These are phyloP conservation scores for Aphodius granarius DNA, from an alignment of 2,888 invertebrate genomes.

Conservation along the genomic window DNA sequence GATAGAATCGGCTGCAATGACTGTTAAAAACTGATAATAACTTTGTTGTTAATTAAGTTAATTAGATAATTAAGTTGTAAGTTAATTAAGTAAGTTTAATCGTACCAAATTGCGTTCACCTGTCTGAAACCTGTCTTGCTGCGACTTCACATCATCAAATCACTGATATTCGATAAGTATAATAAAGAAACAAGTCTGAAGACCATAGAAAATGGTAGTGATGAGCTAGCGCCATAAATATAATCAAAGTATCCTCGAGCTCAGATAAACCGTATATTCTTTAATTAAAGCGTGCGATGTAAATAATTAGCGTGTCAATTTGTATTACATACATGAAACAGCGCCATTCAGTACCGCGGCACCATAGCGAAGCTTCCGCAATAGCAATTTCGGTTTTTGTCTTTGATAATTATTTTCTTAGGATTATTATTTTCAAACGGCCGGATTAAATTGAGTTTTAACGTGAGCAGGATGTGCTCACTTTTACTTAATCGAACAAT, in stretches of 20 bases:
- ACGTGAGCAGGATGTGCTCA: background rate
- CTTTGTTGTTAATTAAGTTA: too few relatives aligned
- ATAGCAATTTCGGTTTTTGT: background rate
- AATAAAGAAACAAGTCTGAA: too few relatives aligned
- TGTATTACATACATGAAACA: background rate
- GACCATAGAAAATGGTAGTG: background rate
- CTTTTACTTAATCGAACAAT: background rate
- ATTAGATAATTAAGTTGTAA: too few relatives aligned
- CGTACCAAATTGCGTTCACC: too few relatives aligned
- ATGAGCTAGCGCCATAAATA: background rate
- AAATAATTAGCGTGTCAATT: conserved; percentile 28
- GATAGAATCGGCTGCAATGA: too few relatives aligned
- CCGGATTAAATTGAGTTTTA: background rate
- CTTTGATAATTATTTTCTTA: background rate
- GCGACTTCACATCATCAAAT: too few relatives aligned
- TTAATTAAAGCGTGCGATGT: conserved; percentile 31
- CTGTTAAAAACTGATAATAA: too few relatives aligned
- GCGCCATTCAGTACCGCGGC: background rate
- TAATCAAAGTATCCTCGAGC: conserved; percentile 27
- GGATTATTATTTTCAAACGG: background rate
- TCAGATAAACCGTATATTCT: conserved; percentile 26
- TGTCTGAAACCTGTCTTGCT: too few relatives aligned
- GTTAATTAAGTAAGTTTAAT: too few relatives aligned
- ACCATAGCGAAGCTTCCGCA: background rate
- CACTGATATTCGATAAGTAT: too few relatives aligned